These are phyloP conservation scores for Cactoblastis cactorum DNA, from an alignment of 2,888 invertebrate genomes.

Conservation along the genomic window DNA sequence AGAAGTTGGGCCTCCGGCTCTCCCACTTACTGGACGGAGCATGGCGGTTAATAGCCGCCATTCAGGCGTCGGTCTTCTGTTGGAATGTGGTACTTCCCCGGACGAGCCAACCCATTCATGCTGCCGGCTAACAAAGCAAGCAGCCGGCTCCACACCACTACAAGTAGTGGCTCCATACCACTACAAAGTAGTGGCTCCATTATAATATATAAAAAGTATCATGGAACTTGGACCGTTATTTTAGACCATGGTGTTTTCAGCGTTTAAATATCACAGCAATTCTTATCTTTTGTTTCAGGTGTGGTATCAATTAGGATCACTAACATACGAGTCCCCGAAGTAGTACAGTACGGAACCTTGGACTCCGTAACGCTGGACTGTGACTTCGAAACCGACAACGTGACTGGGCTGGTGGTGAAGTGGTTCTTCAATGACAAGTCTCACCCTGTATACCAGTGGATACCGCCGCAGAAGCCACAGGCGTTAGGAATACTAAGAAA, in stretches of 20 bases:
- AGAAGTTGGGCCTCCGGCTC: no score
- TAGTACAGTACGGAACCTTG: conserved; percentile 78
- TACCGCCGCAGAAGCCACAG: conserved; percentile 83
- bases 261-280: no score
- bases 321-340: conserved; percentile 80
- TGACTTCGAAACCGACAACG: conserved; percentile 82
- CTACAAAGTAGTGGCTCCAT: no score
- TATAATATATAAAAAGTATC: no score
- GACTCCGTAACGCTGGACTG: conserved; percentile 84
- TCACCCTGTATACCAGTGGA: conserved; percentile 89
- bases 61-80: no score
- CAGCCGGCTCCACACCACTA: no score
- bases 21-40: no score
- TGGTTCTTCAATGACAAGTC: conserved; percentile 85
- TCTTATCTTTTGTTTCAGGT: conserved; percentile 64
- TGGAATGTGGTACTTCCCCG: no score
- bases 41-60: no score
- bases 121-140: no score
- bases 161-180: no score
- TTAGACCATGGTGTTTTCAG: background rate
- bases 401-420: conserved; percentile 85
- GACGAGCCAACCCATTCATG: no score
- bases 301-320: conserved; percentile 79
- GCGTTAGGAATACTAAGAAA: conserved; percentile 77
- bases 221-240: background rate